Percentiles rank a stretch among this genome's conserved stretches.
Evolutionary conservation across 2,888 invertebrate species (phyloP).

Genomic region (Polymixis lichenea): DNA sequence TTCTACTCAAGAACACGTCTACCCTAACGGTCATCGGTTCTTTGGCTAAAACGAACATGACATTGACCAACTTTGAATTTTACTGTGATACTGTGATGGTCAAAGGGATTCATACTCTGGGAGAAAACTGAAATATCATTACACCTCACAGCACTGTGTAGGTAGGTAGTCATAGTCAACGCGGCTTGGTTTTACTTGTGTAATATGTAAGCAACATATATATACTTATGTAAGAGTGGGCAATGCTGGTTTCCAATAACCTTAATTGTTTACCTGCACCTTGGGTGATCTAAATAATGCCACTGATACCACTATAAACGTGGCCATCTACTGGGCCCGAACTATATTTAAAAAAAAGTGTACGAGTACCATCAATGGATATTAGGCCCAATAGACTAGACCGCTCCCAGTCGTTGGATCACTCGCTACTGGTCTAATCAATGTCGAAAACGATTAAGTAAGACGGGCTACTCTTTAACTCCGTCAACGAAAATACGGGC

Average conservation of each 20-base stretch:
- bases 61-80: background rate
- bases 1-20: background rate
- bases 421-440: background rate
- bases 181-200: background rate
- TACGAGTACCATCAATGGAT: too few species aligned
- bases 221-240: background rate
- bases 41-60: background rate
- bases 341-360: too few species aligned
- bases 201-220: too few species aligned
- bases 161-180: background rate
- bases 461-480: too few species aligned
- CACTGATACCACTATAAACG: too few species aligned
- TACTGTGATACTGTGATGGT: background rate
- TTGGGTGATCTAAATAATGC: too few species aligned
- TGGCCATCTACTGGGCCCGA: too few species aligned
- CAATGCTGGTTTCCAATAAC: background rate
- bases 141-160: background rate
- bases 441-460: too few species aligned
- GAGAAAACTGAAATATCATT: background rate
- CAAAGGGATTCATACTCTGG: background rate
- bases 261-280: background rate
- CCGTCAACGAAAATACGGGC: too few species aligned
- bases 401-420: background rate
- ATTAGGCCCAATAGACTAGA: background rate
- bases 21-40: background rate